phyloP scores from a whole-genome alignment of 2,888 invertebrate genomes.

The Apomyelois bistriatella region DNA sequence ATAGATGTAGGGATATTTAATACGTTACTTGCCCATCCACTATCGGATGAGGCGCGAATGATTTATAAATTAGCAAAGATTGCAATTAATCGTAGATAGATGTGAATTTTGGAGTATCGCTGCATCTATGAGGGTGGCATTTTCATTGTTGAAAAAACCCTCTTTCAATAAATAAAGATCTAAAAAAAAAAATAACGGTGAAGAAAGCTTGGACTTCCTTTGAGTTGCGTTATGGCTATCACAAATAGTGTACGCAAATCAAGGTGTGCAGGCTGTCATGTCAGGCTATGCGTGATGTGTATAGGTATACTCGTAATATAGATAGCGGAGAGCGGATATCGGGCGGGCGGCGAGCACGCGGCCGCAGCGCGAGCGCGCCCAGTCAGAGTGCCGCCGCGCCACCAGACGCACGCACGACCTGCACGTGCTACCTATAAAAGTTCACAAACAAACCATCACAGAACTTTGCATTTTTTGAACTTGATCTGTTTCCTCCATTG shows the following conservation, averaged over 20 bases:
- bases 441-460: constrained; percentile 54
- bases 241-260: constrained; percentile 55
- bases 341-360: constrained; percentile 68
- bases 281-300: constrained; percentile 48
- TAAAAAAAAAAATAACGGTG: too few species aligned
- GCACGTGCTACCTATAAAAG: constrained; percentile 48
- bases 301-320: constrained; percentile 6
- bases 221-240: constrained; percentile 28
- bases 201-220: constrained; percentile 15
- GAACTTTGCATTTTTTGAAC: constrained; percentile 45
- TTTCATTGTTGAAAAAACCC: too few species aligned
- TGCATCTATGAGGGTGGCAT: too few species aligned
- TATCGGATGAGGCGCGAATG: too few species aligned
- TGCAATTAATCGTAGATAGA: too few species aligned
- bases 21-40: too few species aligned
- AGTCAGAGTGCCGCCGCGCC: constrained; percentile 80
- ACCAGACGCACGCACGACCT: constrained; percentile 72
- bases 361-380: constrained; percentile 75
- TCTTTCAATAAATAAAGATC: too few species aligned
- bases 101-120: too few species aligned
- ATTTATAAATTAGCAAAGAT: too few species aligned
- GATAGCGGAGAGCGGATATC: constrained; percentile 66
- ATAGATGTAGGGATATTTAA: too few species aligned
- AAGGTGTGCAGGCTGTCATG: constrained; percentile 59
- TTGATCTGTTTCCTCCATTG: constrained; percentile 32